Percentiles rank a stretch among this genome's conserved stretches.
These are phyloP conservation scores for Ellobium chinense DNA, from an alignment of 2,888 invertebrate species.

Conservation along the genomic window DNA sequence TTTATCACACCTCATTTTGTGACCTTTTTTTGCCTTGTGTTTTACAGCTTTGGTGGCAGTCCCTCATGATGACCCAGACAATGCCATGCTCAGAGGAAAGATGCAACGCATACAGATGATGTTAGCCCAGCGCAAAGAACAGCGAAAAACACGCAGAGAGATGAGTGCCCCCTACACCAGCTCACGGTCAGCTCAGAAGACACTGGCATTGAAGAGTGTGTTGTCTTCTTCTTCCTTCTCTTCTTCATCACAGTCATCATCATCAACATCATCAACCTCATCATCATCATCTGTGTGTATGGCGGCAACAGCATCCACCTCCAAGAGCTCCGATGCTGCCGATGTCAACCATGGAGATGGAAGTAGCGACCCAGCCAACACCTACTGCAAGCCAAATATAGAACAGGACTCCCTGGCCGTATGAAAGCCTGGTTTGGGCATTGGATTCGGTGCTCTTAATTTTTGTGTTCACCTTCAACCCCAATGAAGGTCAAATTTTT, in stretches of 20 bases:
- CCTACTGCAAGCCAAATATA: slow-evolving; percentile 55
- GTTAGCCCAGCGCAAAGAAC: slow-evolving; percentile 91
- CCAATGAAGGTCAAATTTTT: slow-evolving; percentile 48
- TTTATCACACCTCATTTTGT: too few relatives aligned
- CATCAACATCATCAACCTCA: background rate
- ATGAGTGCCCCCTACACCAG: slow-evolving; percentile 63
- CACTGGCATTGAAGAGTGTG: background rate
- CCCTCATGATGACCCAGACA: slow-evolving; percentile 78
- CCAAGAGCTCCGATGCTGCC: slow-evolving; percentile 14
- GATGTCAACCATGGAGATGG: slow-evolving; percentile 24
- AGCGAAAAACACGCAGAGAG: slow-evolving; percentile 86
- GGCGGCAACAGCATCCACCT: slow-evolving; percentile 10
- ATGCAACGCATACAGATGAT: slow-evolving; percentile 92
- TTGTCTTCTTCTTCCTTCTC: slow-evolving; percentile 4
- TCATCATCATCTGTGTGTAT: slow-evolving; percentile 1
- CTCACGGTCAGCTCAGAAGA: background rate
- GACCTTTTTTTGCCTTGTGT: background rate
- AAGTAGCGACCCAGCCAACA: slow-evolving; percentile 40
- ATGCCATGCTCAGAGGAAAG: slow-evolving; percentile 90
- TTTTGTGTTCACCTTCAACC: slow-evolving; percentile 47
- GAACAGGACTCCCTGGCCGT: slow-evolving; percentile 66
- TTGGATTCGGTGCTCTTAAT: slow-evolving; percentile 21
- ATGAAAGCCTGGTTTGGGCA: slow-evolving; percentile 50
- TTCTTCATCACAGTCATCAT: background rate
- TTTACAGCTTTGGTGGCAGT: background rate